Conservation (phyloP, 2,113 vertebrate species). For the Sorex fumeus region DNA sequence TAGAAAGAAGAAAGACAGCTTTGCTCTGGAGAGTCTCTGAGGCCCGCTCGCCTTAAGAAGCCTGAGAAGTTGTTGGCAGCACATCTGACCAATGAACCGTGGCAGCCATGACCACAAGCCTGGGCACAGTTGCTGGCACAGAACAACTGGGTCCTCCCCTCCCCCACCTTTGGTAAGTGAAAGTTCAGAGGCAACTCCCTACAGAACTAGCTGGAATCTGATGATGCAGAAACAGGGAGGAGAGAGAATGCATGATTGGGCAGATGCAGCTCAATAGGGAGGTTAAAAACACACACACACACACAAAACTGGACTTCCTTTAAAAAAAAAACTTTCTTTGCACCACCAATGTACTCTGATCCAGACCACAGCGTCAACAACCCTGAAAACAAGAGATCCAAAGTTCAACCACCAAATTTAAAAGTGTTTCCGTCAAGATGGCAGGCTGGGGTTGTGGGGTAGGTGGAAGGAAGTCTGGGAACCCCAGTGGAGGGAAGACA, state of each 20-base stretch:
- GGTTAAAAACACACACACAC: neutral
- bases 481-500: no score
- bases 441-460: no score
- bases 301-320: neutral
- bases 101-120: neutral
- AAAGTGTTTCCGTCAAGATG: no score
- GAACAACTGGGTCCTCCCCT: neutral
- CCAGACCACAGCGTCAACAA: no score
- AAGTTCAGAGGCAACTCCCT: slow-evolving; percentile 35
- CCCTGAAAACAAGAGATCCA: no score
- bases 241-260: neutral
- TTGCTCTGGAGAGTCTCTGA: neutral
- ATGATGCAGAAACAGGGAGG: neutral
- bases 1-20: neutral
- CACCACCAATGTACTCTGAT: no score
- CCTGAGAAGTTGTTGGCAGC: neutral
- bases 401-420: no score
- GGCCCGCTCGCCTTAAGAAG: neutral
- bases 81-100: slow-evolving; percentile 7
- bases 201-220: neutral
- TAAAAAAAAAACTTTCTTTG: neutral
- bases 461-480: no score
- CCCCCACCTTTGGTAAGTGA: neutral
- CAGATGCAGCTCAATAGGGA: neutral
- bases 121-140: neutral